Evolutionary conservation across 2,113 vertebrate species (phyloP), one percentile per base, ranked within the genome.

Genomic region (Arothron firmamentum): DNA sequence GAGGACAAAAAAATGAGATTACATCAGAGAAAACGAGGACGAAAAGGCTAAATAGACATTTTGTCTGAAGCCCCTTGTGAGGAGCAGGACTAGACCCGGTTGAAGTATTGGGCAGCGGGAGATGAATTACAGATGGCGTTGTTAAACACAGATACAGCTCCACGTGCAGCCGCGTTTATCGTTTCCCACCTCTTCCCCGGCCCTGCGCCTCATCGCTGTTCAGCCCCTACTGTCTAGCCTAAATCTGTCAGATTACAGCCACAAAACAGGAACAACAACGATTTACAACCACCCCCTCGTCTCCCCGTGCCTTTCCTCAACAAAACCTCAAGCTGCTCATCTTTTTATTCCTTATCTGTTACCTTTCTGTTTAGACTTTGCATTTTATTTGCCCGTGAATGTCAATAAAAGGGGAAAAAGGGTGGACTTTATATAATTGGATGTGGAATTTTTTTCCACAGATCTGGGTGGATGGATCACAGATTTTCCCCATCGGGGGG

Each of bases 181-280:
- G 77, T 79, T 62, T 71, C 58, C 11, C 15, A 60, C 58, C 57
- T 43, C 59, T 66, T 84, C 72, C 54, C 62, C 11, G 69, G 49
- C 54, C 61, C 50, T 58, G 18, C 21, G 17, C 78, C 73, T 81
- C 74, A 58, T 86, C 79, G 81, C 70, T 78, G 58, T 78, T 78
- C 69, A 62, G 50, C 72, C 70, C 65, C 60, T 77, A 61, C 54
- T 62, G 58, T 70, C 65, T 71, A 67, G 61, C 84, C 78, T 81
- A 78, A 87, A 90, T 89, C 74, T 88, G 85, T 88, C 82, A 84
- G 54, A 77, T 62, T 65, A 51, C 73, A 78, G 54, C 79, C 73
- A 56, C 75, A 67, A 81, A 79, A 80, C 75, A 62, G 70, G 69
- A 76, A 74, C 64, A 67, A 65, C 53, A 60, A 52, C 57, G 51